A percentile compares a stretch with the other conserved stretches of the same genome.
Evolutionary conservation across 2,888 invertebrate species (phyloP).

Genomic region (Tridacna gigas): DNA sequence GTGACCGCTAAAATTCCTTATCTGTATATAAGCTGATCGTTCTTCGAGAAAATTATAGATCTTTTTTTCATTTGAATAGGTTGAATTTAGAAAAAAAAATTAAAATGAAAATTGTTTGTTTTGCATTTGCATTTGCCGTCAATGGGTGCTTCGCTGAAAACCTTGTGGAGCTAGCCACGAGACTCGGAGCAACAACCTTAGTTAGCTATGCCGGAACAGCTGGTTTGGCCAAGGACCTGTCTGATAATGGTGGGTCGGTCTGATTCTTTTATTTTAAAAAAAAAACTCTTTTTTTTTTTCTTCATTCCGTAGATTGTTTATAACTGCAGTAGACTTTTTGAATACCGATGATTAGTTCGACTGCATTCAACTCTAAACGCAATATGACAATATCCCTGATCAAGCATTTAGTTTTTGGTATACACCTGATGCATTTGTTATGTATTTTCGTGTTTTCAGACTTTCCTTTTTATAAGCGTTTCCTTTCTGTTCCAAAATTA

Average conservation of each 20-base stretch:
- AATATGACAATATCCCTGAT: too few species aligned
- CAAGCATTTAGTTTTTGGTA: too few species aligned
- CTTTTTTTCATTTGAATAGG: not conserved
- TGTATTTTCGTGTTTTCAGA: too few species aligned
- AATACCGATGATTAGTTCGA: too few species aligned
- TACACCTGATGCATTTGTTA: too few species aligned
- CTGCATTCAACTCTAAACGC: too few species aligned
- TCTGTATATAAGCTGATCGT: not conserved
- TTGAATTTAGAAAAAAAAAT: not conserved
- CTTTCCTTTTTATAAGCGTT: too few species aligned
- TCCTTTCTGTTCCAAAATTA: too few species aligned
- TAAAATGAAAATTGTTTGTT: not conserved
- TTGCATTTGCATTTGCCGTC: not conserved
- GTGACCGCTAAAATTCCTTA: not conserved
- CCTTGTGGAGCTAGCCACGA: conserved; percentile 50
- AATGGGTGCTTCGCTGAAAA: conserved; percentile 53
- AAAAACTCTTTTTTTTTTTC: too few species aligned
- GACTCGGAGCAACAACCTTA: conserved; percentile 64
- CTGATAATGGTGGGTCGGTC: conserved; percentile 49
- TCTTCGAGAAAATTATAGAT: not conserved
- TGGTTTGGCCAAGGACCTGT: conserved; percentile 49
- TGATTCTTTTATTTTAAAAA: too few species aligned
- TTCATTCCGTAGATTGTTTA: too few species aligned
- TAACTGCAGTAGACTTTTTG: too few species aligned
- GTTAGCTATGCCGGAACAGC: conserved; percentile 49